phyloP scores from a whole-genome alignment of 2,797 vertebrate genomes.

The Ctenopoma kingsleyae region DNA sequence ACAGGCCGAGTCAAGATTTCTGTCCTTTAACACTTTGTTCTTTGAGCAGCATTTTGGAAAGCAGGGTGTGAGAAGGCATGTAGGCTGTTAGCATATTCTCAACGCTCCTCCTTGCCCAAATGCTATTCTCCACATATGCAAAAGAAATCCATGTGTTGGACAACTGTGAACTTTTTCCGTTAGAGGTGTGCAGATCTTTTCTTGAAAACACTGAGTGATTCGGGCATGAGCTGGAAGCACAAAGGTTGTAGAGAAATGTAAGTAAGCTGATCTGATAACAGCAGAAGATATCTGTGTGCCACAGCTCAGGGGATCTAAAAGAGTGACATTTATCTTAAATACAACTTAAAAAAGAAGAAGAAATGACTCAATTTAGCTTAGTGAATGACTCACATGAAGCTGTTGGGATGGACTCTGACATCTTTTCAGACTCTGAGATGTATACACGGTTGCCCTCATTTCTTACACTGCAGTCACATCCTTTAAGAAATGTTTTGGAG shows the following conservation, averaged over 20 bases:
- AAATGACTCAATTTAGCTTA: too few species aligned
- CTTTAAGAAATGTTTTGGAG: too few species aligned
- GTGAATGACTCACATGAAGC: too few species aligned
- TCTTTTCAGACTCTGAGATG: too few species aligned
- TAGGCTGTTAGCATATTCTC: constrained; percentile 1
- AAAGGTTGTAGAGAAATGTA: neutral
- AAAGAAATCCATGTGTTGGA: neutral
- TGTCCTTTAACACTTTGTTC: constrained; percentile 14
- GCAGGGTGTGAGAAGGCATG: neutral
- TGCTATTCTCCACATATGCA: neutral
- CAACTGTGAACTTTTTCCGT: neutral
- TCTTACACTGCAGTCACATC: too few species aligned
- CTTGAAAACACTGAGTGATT: neutral
- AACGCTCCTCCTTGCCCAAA: neutral
- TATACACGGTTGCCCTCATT: too few species aligned
- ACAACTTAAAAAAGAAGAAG: too few species aligned
- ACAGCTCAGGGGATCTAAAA: too few species aligned
- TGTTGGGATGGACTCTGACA: too few species aligned
- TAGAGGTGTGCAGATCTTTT: neutral
- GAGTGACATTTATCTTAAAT: too few species aligned
- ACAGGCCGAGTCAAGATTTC: constrained; percentile 16
- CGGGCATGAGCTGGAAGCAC: too few species aligned
- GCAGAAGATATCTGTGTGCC: neutral
- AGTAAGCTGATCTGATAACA: neutral
- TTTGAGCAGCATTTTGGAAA: constrained; percentile 12